Evolutionary conservation across 1,140 invertebrate genomes (phyloP), one percentile per base, ranked within the genome.

Genomic region (Periplaneta americana): DNA sequence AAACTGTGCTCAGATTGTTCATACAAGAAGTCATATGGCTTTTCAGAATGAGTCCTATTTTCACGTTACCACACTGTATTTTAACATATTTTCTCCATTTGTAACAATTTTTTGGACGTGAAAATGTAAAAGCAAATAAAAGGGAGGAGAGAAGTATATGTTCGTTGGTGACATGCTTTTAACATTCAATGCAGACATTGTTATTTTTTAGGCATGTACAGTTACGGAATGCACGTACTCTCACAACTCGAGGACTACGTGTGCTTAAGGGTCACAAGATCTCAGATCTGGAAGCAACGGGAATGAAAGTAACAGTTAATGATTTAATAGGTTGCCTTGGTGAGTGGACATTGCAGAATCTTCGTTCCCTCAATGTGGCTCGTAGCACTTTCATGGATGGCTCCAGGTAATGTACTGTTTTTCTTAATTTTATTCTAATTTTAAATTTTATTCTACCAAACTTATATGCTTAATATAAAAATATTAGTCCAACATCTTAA

Each of bases 291-390:
- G 92, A 94, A 87, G 91, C 92, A 66, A 91, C 90, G 83, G 90
- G 91, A 48, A 87, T 94, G 66, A 91, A 91, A 84, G 90, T 93
- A 10, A 90, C 92, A 74, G 91, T 94, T 33, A 92, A 93, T 86
- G 93, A 94, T 85, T 86, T 94, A 18, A 92, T 94, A 85, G 91
- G 91, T 80, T 94, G 93, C 87, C 89, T 95, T 75, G 91, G 92
- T 79, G 93, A 94, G 83, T 95, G 94, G 93, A 94, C 93, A 74
- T 84, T 93, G 78, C 88, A 91, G 75, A 94, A 95, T 88, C 87
- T 96, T 78, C 88, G 91, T 75, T 89, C 90, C 22, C 87, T 95
- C 35, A 94, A 93, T 87, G 91, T 95, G 76, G 90, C 92, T 74
- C 90, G 91, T 85, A 93, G 93, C 85, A 91, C 91, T 79, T 94